Percentiles rank a stretch among this genome's conserved stretches.
phyloP scores from a whole-genome alignment of 2,888 invertebrate species.

The Apodemia duryi region DNA sequence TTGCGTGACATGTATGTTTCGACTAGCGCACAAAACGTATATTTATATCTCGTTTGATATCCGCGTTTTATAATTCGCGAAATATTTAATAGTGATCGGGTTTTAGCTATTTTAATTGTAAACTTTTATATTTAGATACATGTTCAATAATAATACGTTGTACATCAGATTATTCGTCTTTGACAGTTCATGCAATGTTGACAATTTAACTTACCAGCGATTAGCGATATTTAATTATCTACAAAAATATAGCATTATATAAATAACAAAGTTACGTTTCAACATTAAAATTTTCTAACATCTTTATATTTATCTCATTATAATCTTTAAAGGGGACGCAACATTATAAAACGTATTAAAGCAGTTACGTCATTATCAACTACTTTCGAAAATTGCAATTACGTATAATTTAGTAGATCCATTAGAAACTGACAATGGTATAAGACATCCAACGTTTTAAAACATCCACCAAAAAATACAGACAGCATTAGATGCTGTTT shows the following conservation, averaged over 20 bases:
- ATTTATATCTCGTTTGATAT: conserved; percentile 1
- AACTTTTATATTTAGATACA: conserved; percentile 11
- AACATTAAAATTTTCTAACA: too few species aligned
- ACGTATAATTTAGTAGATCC: too few species aligned
- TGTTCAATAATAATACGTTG: conserved; percentile 45
- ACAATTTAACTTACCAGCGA: background rate
- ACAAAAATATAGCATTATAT: too few species aligned
- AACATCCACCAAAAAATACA: too few species aligned
- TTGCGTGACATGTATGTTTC: background rate
- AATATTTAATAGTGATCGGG: conserved; percentile 16
- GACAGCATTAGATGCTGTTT: background rate
- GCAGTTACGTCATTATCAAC: too few species aligned
- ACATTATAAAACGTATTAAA: too few species aligned
- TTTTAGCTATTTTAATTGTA: conserved; percentile 39
- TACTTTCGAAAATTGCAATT: too few species aligned
- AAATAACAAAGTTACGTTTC: too few species aligned
- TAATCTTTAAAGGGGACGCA: too few species aligned
- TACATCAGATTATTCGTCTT: conserved; percentile 39
- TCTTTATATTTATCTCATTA: too few species aligned
- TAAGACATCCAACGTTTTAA: too few species aligned
- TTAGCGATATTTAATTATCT: background rate
- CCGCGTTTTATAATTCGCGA: conserved; percentile 2
- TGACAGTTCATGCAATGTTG: conserved; percentile 11
- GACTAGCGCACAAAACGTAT: background rate
- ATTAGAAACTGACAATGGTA: too few species aligned